Conservation (phyloP, 2,888 invertebrate species). For the Rhorus exstirpatorius region DNA sequence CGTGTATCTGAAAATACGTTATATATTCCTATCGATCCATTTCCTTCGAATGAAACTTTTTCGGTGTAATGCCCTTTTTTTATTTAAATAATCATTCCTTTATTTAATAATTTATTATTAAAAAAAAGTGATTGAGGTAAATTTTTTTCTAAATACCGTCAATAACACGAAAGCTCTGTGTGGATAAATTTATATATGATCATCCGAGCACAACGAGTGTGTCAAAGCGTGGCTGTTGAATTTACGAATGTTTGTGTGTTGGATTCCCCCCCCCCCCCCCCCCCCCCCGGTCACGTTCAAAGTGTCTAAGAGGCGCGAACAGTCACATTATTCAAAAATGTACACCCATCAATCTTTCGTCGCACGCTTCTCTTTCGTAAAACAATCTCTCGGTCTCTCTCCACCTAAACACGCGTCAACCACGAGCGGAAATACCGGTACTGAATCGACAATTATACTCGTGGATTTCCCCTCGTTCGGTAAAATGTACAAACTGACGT, state of each 20-base stretch:
- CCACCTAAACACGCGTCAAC: constrained; percentile 26
- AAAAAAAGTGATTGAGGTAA: neutral
- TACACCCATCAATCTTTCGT: constrained; percentile 78
- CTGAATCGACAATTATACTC: constrained; percentile 82
- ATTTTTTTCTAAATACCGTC: neutral
- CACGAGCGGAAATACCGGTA: constrained; percentile 80
- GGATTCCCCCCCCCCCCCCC: constrained; percentile 46
- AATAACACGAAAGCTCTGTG: too few species aligned
- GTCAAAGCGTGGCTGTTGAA: constrained; percentile 35
- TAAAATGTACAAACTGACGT: neutral
- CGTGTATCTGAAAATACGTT: too few species aligned
- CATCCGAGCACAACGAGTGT: constrained; percentile 10
- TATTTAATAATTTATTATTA: neutral
- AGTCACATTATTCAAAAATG: constrained; percentile 81
- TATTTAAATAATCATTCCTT: too few species aligned
- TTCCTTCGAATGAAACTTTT: too few species aligned
- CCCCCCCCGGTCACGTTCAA: constrained; percentile 63
- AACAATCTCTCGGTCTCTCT: constrained; percentile 29
- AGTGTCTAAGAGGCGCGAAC: constrained; percentile 76
- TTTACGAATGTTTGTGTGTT: constrained; percentile 52
- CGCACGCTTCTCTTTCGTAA: constrained; percentile 41
- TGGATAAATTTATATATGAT: neutral
- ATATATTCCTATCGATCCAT: too few species aligned
- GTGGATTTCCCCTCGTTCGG: constrained; percentile 14
- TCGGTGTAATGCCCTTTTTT: too few species aligned